phyloP scores from a whole-genome alignment of 2,113 vertebrate genomes.

The Plecturocebus donacophilus region DNA sequence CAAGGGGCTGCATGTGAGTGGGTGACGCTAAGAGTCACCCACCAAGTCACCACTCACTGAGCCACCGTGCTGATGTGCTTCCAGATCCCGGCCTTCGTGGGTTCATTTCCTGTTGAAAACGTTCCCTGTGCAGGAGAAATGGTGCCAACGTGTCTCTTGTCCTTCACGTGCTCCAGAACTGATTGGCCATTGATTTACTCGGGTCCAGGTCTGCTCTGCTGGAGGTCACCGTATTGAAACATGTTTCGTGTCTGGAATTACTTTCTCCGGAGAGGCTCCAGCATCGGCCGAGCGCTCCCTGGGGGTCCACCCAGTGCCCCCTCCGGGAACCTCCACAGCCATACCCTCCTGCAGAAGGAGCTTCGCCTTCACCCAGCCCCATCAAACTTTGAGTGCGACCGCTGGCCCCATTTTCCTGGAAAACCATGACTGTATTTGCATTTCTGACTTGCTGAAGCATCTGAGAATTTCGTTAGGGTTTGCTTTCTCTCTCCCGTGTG shows the following conservation, averaged over 20 bases:
- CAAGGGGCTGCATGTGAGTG: background rate
- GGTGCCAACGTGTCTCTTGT: background rate
- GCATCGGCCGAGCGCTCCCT: background rate
- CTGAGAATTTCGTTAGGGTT: too few relatives aligned
- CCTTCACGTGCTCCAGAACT: background rate
- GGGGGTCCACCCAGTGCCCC: background rate
- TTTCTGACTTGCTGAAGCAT: background rate
- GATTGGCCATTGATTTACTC: rapidly evolving
- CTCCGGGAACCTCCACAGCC: rapidly evolving
- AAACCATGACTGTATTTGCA: background rate
- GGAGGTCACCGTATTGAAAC: too few relatives aligned
- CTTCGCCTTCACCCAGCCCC: background rate
- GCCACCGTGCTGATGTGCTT: background rate
- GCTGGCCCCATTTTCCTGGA: background rate
- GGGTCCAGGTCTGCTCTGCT: background rate
- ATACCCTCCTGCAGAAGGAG: background rate
- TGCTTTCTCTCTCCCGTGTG: background rate
- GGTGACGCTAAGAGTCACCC: rapidly evolving
- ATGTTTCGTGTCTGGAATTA: background rate
- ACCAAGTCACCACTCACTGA: rapidly evolving
- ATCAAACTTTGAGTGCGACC: background rate
- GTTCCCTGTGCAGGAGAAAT: background rate
- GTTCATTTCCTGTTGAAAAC: background rate
- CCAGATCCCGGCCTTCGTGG: background rate
- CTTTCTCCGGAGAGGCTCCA: background rate